phyloP scores from a whole-genome alignment of 2,888 invertebrate genomes.

The Sesia apiformis region DNA sequence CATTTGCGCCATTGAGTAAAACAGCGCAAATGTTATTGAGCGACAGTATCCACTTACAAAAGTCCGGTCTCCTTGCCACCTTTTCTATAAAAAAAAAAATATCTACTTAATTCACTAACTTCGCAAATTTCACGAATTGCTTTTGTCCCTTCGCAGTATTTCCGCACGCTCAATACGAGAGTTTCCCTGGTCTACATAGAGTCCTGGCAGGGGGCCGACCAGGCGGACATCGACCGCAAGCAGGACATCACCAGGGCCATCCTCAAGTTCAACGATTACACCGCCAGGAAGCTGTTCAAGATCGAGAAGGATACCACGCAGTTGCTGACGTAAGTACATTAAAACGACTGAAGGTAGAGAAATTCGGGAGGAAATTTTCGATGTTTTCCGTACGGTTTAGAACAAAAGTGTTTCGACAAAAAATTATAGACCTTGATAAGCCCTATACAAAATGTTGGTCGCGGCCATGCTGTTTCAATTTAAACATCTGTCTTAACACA shows the following conservation, averaged over 20 bases:
- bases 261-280: slow-evolving; percentile 94
- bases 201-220: slow-evolving; percentile 95
- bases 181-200: slow-evolving; percentile 97
- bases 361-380: background rate
- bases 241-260: slow-evolving; percentile 92
- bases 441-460: too few relatives aligned
- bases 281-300: slow-evolving; percentile 87
- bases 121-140: background rate
- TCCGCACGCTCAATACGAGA: slow-evolving; percentile 93
- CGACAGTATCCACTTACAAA: too few relatives aligned
- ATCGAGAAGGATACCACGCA: slow-evolving; percentile 94
- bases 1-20: too few relatives aligned
- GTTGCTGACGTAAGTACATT: slow-evolving; percentile 85
- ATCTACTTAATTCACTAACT: too few relatives aligned
- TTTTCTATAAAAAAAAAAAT: too few relatives aligned
- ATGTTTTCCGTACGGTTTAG: too few relatives aligned
- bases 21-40: too few relatives aligned
- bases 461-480: too few relatives aligned
- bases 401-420: slow-evolving; percentile 2
- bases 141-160: slow-evolving; percentile 78
- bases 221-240: slow-evolving; percentile 85
- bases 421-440: too few relatives aligned
- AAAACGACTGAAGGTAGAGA: background rate
- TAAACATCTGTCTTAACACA: too few relatives aligned
- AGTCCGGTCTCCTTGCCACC: too few relatives aligned